Evolutionary conservation across 2,797 vertebrate genomes (phyloP).

Genomic region (Moxostoma hubbsi): DNA sequence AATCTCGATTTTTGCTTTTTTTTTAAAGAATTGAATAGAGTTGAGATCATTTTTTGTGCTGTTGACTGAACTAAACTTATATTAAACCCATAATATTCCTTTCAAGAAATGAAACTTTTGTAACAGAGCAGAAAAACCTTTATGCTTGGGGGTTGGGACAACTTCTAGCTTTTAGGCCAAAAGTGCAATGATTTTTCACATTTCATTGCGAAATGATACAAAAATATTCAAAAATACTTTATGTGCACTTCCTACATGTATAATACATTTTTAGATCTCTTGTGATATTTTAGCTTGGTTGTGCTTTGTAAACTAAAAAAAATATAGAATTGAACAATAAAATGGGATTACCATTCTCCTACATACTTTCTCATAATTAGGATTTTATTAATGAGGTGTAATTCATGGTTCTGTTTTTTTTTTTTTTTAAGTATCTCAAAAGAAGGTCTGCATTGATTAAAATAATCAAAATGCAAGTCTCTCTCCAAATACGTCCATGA

Average conservation of each 20-base stretch:
- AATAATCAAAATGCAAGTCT: neutral
- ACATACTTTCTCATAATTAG: neutral
- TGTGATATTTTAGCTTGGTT: constrained; percentile 26
- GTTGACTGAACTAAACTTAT: too few relatives aligned
- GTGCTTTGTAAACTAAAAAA: constrained; percentile 11
- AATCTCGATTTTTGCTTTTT: too few relatives aligned
- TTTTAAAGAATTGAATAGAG: too few relatives aligned
- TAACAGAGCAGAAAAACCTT: constrained; percentile 37
- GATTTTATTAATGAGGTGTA: neutral
- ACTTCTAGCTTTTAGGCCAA: constrained; percentile 15
- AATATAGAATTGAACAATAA: neutral
- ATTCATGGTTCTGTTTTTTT: neutral
- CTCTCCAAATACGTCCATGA: too few relatives aligned
- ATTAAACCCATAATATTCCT: too few relatives aligned
- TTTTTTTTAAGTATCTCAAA: neutral
- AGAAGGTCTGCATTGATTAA: constrained; percentile 16
- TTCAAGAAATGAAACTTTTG: constrained; percentile 4
- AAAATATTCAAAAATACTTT: constrained; percentile 54
- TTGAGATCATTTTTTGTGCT: too few relatives aligned
- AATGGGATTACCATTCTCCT: neutral
- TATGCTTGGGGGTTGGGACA: constrained; percentile 3
- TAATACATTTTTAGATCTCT: constrained; percentile 20
- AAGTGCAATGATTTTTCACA: constrained; percentile 47
- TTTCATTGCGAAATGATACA: constrained; percentile 53
- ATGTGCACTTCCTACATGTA: constrained; percentile 44